phyloP scores from a whole-genome alignment of 2,888 invertebrate genomes.

The Drosophila nr. medialis region DNA sequence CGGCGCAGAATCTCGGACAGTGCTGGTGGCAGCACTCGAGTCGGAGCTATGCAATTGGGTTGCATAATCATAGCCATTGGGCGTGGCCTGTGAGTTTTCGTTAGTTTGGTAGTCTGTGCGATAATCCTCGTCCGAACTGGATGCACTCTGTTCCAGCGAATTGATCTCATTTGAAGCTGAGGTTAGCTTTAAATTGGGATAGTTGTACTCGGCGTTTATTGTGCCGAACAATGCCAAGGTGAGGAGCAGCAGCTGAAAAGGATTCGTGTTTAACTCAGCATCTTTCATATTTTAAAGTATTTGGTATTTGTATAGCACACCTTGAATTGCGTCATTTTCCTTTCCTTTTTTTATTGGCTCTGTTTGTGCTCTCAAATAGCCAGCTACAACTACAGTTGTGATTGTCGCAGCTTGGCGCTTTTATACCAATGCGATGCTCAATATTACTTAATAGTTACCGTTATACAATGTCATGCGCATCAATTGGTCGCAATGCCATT shows the following conservation, averaged over 20 bases:
- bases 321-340: constrained; percentile 50
- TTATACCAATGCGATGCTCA: constrained; percentile 50
- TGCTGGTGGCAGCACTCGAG: constrained; percentile 37
- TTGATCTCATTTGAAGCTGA: constrained; percentile 40
- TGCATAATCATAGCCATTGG: constrained; percentile 62
- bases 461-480: constrained; percentile 73
- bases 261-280: neutral
- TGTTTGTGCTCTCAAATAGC: constrained; percentile 58
- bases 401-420: constrained; percentile 51
- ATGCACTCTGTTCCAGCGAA: constrained; percentile 41
- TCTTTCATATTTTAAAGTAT: neutral
- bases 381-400: constrained; percentile 58
- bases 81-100: constrained; percentile 66
- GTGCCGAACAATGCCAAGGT: constrained; percentile 43
- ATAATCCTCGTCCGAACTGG: constrained; percentile 61
- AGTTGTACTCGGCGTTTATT: constrained; percentile 49
- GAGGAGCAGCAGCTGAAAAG: constrained; percentile 54
- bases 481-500: constrained; percentile 67
- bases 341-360: constrained; percentile 11
- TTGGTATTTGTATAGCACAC: constrained; percentile 26
- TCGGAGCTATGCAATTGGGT: constrained; percentile 24
- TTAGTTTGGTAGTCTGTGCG: constrained; percentile 53
- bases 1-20: constrained; percentile 18
- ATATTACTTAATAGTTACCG: constrained; percentile 60
- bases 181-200: constrained; percentile 24